A percentile compares a stretch with the other conserved stretches of the same genome.
These are phyloP conservation scores for Orgyia antiqua DNA, from an alignment of 2,888 invertebrate genomes.

Conservation along the genomic window DNA sequence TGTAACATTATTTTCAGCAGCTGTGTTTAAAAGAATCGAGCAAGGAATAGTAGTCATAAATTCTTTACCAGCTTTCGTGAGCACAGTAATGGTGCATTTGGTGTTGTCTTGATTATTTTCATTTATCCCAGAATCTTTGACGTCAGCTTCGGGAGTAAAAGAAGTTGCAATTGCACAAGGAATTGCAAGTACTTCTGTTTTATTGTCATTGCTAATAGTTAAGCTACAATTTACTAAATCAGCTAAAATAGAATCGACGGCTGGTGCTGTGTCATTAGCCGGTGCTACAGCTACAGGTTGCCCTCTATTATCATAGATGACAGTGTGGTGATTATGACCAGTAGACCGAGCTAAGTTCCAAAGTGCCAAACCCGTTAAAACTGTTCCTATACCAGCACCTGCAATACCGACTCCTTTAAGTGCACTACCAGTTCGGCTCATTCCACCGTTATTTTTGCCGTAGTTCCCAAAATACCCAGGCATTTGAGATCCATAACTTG, in stretches of 20 bases:
- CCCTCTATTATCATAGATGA: slow-evolving; percentile 68
- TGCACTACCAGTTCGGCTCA: slow-evolving; percentile 51
- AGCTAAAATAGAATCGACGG: slow-evolving; percentile 54
- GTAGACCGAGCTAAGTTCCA: slow-evolving; percentile 74
- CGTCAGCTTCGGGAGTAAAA: slow-evolving; percentile 64
- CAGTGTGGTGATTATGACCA: slow-evolving; percentile 58
- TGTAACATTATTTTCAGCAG: slow-evolving; percentile 71
- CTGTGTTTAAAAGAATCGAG: slow-evolving; percentile 60
- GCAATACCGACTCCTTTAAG: slow-evolving; percentile 65
- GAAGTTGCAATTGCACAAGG: slow-evolving; percentile 74
- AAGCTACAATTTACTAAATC: slow-evolving; percentile 68
- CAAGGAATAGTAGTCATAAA: slow-evolving; percentile 71
- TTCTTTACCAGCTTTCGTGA: slow-evolving; percentile 60
- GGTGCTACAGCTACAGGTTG: slow-evolving; percentile 66
- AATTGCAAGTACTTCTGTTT: slow-evolving; percentile 65
- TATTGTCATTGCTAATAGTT: slow-evolving; percentile 55
- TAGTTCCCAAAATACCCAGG: slow-evolving; percentile 66
- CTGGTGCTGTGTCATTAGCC: slow-evolving; percentile 44
- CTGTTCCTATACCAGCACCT: slow-evolving; percentile 67
- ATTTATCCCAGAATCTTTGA: slow-evolving; percentile 44
- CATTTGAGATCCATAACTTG: slow-evolving; percentile 48
- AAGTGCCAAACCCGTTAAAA: slow-evolving; percentile 67
- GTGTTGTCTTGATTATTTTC: slow-evolving; percentile 50
- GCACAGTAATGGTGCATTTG: slow-evolving; percentile 64
- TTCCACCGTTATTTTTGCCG: slow-evolving; percentile 49